Base-by-base conservation (phyloP, 1,140 invertebrate genomes). In the Euura lappo region DNA sequence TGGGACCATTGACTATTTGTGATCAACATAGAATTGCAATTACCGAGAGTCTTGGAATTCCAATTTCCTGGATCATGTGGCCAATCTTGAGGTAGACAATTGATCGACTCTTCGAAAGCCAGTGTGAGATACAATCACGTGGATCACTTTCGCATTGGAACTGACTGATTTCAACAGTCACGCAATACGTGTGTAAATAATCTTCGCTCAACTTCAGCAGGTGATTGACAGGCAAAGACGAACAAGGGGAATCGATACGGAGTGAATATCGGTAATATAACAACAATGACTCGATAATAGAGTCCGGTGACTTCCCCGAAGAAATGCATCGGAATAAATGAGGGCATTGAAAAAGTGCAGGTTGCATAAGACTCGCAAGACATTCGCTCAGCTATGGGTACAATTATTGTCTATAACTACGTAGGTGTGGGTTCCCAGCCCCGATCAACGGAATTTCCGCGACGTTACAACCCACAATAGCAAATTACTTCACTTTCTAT, bases 401-500 rank as follows among this genome's bases (percentile, higher is more conserved):
- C 28, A 28, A 28, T 28, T 28, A 28, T 28, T 28, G 28, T 28
- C 28, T 28, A 28, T 28, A 28, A 28, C 28, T 28, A 28, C 28
- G 28, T 28, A 28, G 28, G 28, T 8, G 51, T 60, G 8, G 51
- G 3, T 60, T 60, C 51, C 51, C 51, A 60, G 51, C 51, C 13
- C 51, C 8, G 28, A n/a, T n/a, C 51, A 5, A 5, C 51, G 51
- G 51, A 8, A 60, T 60, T 60, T 5, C 51, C 51, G 51, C 51
- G 51, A 60, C 51, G 51, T 60, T n/a, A n/a, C 13, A 60, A n/a
- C 8, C 51, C 60, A 81, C 76, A 83, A 79, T 75, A 45, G 68
- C 68, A 74, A 81, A 81, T 83, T 81, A 83, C 79, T 79, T 82
- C 75, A 82, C 79, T 80, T 79, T 79, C 69, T 74, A 71, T 71